Conservation (phyloP, 2,113 vertebrate genomes). For the Lampris megalopsis region DNA sequence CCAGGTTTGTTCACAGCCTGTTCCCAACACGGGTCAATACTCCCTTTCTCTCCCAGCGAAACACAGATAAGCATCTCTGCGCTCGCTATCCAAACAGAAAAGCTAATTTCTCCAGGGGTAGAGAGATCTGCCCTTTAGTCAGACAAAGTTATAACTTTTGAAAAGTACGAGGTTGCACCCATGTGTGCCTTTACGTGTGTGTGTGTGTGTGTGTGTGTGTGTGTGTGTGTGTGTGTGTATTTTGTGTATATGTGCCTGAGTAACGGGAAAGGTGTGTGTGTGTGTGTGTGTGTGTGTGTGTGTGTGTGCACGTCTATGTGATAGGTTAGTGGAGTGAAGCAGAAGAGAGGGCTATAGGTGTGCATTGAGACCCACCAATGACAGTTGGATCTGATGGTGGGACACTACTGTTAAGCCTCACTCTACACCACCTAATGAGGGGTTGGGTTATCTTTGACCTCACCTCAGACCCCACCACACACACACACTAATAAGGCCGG, state of each 20-base stretch:
- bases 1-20: not conserved
- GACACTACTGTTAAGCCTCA: conserved; percentile 70
- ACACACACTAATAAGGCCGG: conserved; percentile 44
- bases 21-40: not conserved
- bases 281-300: conserved; percentile 21
- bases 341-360: not conserved
- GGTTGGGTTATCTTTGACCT: conserved; percentile 72
- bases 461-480: conserved; percentile 35
- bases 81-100: conserved; percentile 18
- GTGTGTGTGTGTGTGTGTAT: not conserved
- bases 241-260: no score
- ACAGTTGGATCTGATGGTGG: conserved; percentile 44
- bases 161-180: conserved; percentile 3
- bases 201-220: not conserved
- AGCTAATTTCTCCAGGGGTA: conserved; percentile 68
- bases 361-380: conserved; percentile 30
- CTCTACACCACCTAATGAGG: conserved; percentile 85
- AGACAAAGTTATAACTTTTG: conserved; percentile 47
- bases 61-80: conserved; percentile 37
- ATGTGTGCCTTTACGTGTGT: conserved; percentile 4
- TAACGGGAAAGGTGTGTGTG: conserved; percentile 17
- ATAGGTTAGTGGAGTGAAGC: not conserved
- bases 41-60: not conserved
- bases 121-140: conserved; percentile 78
- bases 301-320: not conserved